Evolutionary conservation across 1,140 invertebrate species (phyloP).

Genomic region (Brachionus calyciflorus): DNA sequence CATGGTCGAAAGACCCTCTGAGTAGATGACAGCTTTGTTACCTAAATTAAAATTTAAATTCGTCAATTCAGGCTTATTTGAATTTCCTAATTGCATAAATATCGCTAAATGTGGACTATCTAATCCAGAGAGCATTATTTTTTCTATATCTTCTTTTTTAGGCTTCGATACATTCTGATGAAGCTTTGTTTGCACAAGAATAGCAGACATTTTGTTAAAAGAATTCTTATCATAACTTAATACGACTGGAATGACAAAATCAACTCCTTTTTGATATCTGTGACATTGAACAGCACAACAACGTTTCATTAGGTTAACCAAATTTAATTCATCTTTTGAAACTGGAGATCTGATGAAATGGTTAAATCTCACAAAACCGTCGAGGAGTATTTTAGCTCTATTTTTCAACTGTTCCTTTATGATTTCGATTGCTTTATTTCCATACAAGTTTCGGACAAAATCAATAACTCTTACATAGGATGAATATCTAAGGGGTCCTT

Average conservation of each 20-base stretch:
- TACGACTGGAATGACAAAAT: not conserved
- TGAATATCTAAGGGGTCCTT: not conserved
- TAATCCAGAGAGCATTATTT: not conserved
- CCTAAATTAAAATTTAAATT: no score
- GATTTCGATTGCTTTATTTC: not conserved
- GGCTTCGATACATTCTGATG: not conserved
- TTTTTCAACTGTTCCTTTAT: not conserved
- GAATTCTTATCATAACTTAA: not conserved
- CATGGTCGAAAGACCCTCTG: no score
- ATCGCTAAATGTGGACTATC: not conserved
- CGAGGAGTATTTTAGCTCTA: not conserved
- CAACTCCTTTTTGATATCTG: not conserved
- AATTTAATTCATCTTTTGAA: not conserved
- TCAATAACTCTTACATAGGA: not conserved
- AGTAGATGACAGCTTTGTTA: no score
- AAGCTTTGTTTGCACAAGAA: conserved; percentile 9
- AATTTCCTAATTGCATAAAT: not conserved
- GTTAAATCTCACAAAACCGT: not conserved
- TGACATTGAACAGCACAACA: not conserved
- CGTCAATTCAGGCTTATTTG: not conserved
- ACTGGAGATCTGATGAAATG: conserved; percentile 5
- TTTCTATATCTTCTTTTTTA: not conserved
- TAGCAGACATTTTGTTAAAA: not conserved
- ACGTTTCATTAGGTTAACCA: not conserved
- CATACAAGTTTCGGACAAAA: not conserved